Percentiles rank a stretch among this genome's conserved stretches.
These are phyloP conservation scores for Idaea biselata DNA, from an alignment of 2,888 invertebrate species.

Conservation along the genomic window DNA sequence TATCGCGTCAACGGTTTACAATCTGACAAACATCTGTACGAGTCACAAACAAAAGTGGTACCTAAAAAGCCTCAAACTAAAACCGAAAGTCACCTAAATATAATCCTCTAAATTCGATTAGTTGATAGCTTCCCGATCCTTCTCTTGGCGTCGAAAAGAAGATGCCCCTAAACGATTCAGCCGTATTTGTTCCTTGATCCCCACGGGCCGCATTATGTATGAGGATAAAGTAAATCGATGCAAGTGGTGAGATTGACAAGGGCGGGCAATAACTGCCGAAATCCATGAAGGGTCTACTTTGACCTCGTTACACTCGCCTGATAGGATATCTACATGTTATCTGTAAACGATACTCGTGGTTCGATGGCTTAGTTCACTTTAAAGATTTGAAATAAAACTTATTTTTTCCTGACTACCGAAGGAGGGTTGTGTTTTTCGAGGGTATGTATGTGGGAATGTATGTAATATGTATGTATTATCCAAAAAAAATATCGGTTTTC, in stretches of 20 bases:
- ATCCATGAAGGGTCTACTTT: not conserved
- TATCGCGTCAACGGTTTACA: too few relatives aligned
- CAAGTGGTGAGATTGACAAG: slow-evolving; percentile 1
- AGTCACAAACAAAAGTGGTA: not conserved
- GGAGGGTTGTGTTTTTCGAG: too few relatives aligned
- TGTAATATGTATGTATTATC: too few relatives aligned
- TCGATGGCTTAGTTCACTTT: not conserved
- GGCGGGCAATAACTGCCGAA: not conserved
- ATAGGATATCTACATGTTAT: not conserved
- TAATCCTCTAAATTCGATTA: not conserved
- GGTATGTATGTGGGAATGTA: too few relatives aligned
- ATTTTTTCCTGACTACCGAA: too few relatives aligned
- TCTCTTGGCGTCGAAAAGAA: not conserved
- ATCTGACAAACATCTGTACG: too few relatives aligned
- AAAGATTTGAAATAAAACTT: too few relatives aligned
- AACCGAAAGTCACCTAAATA: not conserved
- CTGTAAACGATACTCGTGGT: not conserved
- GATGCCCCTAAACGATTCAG: not conserved
- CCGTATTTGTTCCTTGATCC: not conserved
- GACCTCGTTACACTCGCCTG: not conserved
- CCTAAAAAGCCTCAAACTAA: not conserved
- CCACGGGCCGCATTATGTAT: not conserved
- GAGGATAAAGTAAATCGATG: slow-evolving; percentile 1
- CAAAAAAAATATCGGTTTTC: too few relatives aligned
- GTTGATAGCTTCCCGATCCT: not conserved